phyloP scores from a whole-genome alignment of 2,888 invertebrate species.

The Oasisia sp. region DNA sequence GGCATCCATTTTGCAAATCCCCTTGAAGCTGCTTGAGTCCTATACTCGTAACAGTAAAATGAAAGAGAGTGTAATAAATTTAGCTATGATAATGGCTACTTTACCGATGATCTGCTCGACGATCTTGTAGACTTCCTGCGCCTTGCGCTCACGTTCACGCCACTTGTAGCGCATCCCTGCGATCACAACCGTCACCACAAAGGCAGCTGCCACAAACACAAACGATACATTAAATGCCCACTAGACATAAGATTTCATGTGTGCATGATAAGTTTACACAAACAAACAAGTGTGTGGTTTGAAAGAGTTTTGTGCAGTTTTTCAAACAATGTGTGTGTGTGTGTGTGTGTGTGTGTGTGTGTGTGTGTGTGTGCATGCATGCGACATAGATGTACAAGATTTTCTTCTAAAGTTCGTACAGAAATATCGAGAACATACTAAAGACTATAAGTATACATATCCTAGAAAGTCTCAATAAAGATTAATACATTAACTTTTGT shows the following conservation, averaged over 20 bases:
- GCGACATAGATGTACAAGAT: neutral
- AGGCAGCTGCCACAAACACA: constrained; percentile 18
- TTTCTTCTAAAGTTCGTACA: neutral
- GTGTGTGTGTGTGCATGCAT: neutral
- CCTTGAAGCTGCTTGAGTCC: too few species aligned
- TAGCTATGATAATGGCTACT: neutral
- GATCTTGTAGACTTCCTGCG: constrained; percentile 30
- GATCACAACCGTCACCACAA: constrained; percentile 18
- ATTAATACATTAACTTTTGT: too few species aligned
- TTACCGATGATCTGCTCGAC: constrained; percentile 41
- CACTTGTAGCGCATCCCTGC: neutral
- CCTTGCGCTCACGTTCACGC: constrained; percentile 34
- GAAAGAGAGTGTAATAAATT: neutral
- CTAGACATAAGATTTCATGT: neutral
- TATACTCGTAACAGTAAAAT: too few species aligned
- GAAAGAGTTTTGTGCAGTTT: neutral
- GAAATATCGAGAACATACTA: neutral
- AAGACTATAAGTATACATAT: neutral
- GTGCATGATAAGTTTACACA: neutral
- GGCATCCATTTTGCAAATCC: too few species aligned
- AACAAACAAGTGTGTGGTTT: neutral
- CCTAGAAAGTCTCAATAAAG: too few species aligned
- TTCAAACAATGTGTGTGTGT: neutral
- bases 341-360: too few species aligned
- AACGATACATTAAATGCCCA: neutral